Evolutionary conservation across 2,888 invertebrate species (phyloP).

Genomic region (Chrysolina americana): DNA sequence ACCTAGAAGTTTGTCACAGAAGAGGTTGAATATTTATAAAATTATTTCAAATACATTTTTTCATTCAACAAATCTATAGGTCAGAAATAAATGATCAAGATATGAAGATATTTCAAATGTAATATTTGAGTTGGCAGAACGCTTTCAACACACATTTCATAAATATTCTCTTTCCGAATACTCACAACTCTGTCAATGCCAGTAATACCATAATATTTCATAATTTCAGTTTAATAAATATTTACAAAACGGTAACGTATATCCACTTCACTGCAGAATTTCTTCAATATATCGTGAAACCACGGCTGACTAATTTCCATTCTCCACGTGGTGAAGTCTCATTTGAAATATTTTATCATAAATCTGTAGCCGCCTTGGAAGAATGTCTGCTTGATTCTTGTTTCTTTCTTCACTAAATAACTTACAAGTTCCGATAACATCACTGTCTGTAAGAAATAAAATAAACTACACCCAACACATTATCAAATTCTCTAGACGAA

Average conservation of each 20-base stretch:
- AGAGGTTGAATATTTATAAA: too few relatives aligned
- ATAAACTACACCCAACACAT: slow-evolving; percentile 29
- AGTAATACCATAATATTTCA: too few relatives aligned
- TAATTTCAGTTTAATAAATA: too few relatives aligned
- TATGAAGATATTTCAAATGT: too few relatives aligned
- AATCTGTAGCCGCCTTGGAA: slow-evolving; percentile 32
- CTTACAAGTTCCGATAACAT: slow-evolving; percentile 25
- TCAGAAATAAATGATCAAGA: too few relatives aligned
- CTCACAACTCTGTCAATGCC: too few relatives aligned
- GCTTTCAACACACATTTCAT: too few relatives aligned
- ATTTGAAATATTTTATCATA: slow-evolving; percentile 40
- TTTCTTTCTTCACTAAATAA: slow-evolving; percentile 26
- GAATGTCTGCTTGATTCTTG: slow-evolving; percentile 32
- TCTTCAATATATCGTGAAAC: not conserved
- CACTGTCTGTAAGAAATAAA: slow-evolving; percentile 27
- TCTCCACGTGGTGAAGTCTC: slow-evolving; percentile 31
- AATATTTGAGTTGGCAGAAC: too few relatives aligned
- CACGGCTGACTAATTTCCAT: slow-evolving; percentile 12
- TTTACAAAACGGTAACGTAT: not conserved
- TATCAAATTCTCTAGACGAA: slow-evolving; percentile 24
- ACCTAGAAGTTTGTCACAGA: too few relatives aligned
- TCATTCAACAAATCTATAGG: too few relatives aligned
- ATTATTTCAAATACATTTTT: too few relatives aligned
- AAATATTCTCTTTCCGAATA: too few relatives aligned
- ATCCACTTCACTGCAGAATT: slow-evolving; percentile 7